Evolutionary conservation across 2,113 vertebrate genomes (phyloP).

Genomic region (Labrus mixtus): DNA sequence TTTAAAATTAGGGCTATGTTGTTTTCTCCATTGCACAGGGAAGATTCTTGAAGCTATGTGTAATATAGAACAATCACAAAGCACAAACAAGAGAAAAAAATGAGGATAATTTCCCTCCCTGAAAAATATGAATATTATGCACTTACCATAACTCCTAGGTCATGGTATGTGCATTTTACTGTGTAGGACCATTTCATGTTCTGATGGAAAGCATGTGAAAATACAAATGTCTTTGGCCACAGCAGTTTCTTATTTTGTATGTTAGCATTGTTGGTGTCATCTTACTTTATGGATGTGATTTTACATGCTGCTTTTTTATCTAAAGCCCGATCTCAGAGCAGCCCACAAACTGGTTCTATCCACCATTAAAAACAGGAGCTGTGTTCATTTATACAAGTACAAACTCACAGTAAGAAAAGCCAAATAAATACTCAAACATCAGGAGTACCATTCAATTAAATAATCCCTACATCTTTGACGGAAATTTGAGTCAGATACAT

Average conservation of each 20-base stretch:
- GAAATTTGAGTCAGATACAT: too few relatives aligned
- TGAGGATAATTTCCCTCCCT: too few relatives aligned
- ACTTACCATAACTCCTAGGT: too few relatives aligned
- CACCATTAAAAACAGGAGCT: conserved; percentile 1
- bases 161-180: too few relatives aligned
- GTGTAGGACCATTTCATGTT: too few relatives aligned
- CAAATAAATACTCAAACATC: conserved; percentile 11
- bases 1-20: too few relatives aligned
- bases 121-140: too few relatives aligned
- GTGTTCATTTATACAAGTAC: background rate
- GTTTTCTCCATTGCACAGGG: too few relatives aligned
- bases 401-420: background rate
- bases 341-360: background rate
- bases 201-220: too few relatives aligned
- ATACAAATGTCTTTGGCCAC: too few relatives aligned
- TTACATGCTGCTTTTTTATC: conserved; percentile 5
- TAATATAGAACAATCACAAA: background rate
- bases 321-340: background rate
- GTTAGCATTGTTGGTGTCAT: background rate
- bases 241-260: too few relatives aligned
- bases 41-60: too few relatives aligned
- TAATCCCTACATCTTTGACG: background rate
- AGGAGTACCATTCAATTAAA: background rate
- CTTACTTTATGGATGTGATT: background rate
- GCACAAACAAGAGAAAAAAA: background rate